phyloP scores from a whole-genome alignment of 1,140 invertebrate genomes.

The Aphidius gifuensis region DNA sequence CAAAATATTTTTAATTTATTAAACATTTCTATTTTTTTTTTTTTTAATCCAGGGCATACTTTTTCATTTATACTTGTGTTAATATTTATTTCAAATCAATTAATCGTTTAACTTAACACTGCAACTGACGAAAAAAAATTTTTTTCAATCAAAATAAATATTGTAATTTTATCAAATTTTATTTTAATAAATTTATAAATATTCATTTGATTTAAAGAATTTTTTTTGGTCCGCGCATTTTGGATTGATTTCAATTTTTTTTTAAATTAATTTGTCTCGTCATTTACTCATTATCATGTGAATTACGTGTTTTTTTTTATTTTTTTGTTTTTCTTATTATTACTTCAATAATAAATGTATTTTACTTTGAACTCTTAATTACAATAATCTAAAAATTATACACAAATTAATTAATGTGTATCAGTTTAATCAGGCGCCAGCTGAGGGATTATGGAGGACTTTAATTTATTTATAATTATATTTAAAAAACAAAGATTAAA shows the following conservation, averaged over 20 bases:
- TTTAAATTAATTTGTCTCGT: not conserved
- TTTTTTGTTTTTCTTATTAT: not conserved
- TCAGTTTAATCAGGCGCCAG: constrained; percentile 16
- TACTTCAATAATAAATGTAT: not conserved
- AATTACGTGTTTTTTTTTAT: too few species aligned
- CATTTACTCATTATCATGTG: not conserved
- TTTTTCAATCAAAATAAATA: constrained; percentile 2
- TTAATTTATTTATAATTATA: too few species aligned
- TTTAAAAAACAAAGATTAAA: too few species aligned
- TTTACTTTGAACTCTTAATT: not conserved
- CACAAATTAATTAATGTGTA: constrained; percentile 35
- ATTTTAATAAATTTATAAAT: not conserved
- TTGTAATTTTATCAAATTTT: not conserved
- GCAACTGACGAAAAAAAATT: constrained; percentile 8
- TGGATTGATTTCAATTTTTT: not conserved
- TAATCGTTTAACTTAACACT: not conserved
- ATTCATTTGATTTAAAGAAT: constrained; percentile 5
- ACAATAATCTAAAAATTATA: constrained; percentile 39
- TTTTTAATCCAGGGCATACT: not conserved
- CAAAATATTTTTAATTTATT: constrained; percentile 14
- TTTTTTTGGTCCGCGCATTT: constrained; percentile 10
- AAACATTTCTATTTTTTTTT: constrained; percentile 1
- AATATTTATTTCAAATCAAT: too few species aligned
- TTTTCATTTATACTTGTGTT: constrained; percentile 2
- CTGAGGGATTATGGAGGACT: not conserved